These are phyloP conservation scores for Drosophila jambulina DNA, from an alignment of 1,140 invertebrate species.

Conservation along the genomic window DNA sequence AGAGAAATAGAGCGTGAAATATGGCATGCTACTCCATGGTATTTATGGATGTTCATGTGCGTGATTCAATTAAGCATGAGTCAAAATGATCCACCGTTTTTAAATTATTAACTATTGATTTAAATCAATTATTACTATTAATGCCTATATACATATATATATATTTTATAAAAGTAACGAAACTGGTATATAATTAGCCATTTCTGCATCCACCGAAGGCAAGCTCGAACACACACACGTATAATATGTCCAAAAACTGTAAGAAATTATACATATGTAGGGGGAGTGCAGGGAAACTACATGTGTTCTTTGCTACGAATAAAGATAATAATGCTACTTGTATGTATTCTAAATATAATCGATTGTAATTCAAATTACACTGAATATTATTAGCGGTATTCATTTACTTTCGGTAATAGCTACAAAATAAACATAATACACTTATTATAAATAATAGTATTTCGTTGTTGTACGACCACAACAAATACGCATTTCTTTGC, in stretches of 20 bases:
- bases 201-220: slow-evolving; percentile 48
- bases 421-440: slow-evolving; percentile 44
- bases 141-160: slow-evolving; percentile 34
- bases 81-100: slow-evolving; percentile 83
- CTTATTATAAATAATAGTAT: slow-evolving; percentile 76
- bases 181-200: slow-evolving; percentile 31
- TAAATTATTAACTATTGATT: slow-evolving; percentile 80
- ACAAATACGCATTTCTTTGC: slow-evolving; percentile 73
- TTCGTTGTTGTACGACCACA: slow-evolving; percentile 73
- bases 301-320: slow-evolving; percentile 26
- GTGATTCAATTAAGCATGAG: slow-evolving; percentile 72
- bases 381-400: slow-evolving; percentile 34
- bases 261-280: slow-evolving; percentile 22
- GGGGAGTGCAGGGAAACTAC: slow-evolving; percentile 22
- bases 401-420: slow-evolving; percentile 34
- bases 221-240: slow-evolving; percentile 33
- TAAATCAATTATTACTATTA: slow-evolving; percentile 63
- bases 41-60: slow-evolving; percentile 56
- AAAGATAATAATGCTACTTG: slow-evolving; percentile 33
- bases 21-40: slow-evolving; percentile 14
- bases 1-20: slow-evolving; percentile 17
- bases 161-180: slow-evolving; percentile 27
- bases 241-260: slow-evolving; percentile 30
- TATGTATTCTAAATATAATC: slow-evolving; percentile 74
- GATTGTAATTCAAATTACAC: slow-evolving; percentile 60